Evolutionary conservation across 1,140 invertebrate genomes (phyloP), one percentile per base, ranked within the genome.

Genomic region (Pemphigus obesinymphae): DNA sequence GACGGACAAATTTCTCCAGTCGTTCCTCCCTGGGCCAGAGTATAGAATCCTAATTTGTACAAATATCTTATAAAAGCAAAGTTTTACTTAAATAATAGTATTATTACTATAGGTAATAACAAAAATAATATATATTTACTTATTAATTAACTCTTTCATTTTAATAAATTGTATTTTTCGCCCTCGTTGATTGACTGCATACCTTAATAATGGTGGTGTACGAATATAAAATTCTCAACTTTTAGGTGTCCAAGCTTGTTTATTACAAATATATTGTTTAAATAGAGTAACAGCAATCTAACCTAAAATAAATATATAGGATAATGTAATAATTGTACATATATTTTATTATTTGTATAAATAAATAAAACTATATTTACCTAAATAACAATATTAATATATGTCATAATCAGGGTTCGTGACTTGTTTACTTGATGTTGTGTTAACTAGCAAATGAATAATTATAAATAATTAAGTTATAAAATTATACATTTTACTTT

Each of bases 161-260:
- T 80, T 80, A 43, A 23, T 91, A 48, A 89, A 87, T n/a, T 86
- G 83, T 40, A 93, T 89, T 85, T 91, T 89, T 61, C 89, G 88
- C 5, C 95, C 95, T 84, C 92, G 90, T 58, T 93, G 87, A 48
- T 87, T 88, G 8, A 93, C 89, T 0, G 91, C 90, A 84, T 91
- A 89, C 0, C 90, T 91, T 61, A 96, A 86, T 29, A 97, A 84
- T 0, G 96, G 87, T 8, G 93, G 93, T 40, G 89, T 87, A 48
- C 95, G 88, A 11, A 92, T 85, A 87, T 92, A 89, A 83, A 95
- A 91, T 7, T 95, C 95, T 84, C 90, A 86, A 8, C 89, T 92
- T 78, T 91, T 89, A 0, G 94, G 95, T 0, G 94, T 96, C 92
- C 93, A 96, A 2, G 91, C 92, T 84, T 87, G 86, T 20, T 96